phyloP scores from a whole-genome alignment of 2,888 invertebrate genomes.

The Frankliniella intonsa region DNA sequence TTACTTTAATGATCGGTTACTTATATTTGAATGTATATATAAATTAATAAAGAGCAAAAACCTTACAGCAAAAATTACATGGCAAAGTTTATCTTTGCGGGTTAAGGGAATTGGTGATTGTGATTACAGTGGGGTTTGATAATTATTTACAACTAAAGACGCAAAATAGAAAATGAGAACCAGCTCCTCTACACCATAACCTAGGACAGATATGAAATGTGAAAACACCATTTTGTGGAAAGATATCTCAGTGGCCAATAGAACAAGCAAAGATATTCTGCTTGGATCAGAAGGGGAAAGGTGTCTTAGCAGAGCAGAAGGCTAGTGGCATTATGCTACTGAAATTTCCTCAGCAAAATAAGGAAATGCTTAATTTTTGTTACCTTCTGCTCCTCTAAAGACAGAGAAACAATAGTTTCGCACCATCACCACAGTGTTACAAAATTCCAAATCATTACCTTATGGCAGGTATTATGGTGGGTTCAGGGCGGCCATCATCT shows the following conservation, averaged over 20 bases:
- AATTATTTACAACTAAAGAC: not conserved
- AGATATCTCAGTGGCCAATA: not conserved
- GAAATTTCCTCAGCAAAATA: not conserved
- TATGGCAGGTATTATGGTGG: slow-evolving; percentile 15
- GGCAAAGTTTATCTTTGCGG: too few species aligned
- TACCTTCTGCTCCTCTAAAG: slow-evolving; percentile 13
- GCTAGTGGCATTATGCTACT: not conserved
- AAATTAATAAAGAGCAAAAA: too few species aligned
- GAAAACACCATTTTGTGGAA: not conserved
- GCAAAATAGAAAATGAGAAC: not conserved
- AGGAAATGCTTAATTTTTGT: too few species aligned
- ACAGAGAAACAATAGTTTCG: slow-evolving; percentile 3
- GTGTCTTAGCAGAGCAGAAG: not conserved
- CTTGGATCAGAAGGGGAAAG: not conserved
- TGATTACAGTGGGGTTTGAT: not conserved
- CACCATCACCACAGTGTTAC: slow-evolving; percentile 17
- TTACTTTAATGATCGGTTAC: too few species aligned
- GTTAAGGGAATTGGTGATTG: too few species aligned
- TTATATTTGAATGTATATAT: too few species aligned
- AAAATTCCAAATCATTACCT: slow-evolving; percentile 14
- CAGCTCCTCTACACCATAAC: slow-evolving; percentile 27
- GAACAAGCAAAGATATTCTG: not conserved
- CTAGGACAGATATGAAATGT: not conserved
- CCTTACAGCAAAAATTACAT: too few species aligned
- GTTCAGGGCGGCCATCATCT: slow-evolving; percentile 21